Percentiles rank a stretch among this genome's conserved stretches.
Conservation (phyloP, 35 echinoderm and acorn worm genomes). For the Anneissia japonica region DNA sequence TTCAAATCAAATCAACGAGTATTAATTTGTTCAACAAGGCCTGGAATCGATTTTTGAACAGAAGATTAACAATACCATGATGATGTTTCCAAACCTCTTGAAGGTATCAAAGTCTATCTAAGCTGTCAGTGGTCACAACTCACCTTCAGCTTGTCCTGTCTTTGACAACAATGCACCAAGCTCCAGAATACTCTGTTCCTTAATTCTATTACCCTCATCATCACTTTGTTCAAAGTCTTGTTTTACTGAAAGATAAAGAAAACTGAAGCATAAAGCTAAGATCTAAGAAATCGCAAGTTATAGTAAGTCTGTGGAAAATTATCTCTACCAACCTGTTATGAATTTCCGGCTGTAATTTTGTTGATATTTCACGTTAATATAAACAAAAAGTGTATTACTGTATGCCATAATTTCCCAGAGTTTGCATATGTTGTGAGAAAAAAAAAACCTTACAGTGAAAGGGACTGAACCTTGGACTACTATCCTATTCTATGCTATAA, state of each 20-base stretch:
- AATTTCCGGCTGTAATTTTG: too few species aligned
- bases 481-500: too few species aligned
- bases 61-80: not conserved
- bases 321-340: too few species aligned
- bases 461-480: too few species aligned
- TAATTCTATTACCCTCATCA: slow-evolving; percentile 74
- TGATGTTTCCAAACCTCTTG: not conserved
- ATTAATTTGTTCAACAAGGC: not conserved
- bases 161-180: slow-evolving; percentile 73
- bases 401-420: too few species aligned
- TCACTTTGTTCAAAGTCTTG: slow-evolving; percentile 55
- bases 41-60: not conserved
- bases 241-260: slow-evolving; percentile 61
- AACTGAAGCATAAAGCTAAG: slow-evolving; percentile 2
- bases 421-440: too few species aligned
- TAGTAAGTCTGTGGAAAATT: too few species aligned
- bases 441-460: too few species aligned
- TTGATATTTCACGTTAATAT: too few species aligned
- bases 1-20: not conserved
- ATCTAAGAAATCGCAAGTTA: not conserved
- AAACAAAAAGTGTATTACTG: too few species aligned
- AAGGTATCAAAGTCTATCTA: not conserved
- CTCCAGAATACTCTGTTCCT: slow-evolving; percentile 84
- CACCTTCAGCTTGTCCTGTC: slow-evolving; percentile 92
- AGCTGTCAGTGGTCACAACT: not conserved